These are phyloP conservation scores for Ptyas mucosa DNA, from an alignment of 2,113 vertebrate genomes.

Conservation along the genomic window DNA sequence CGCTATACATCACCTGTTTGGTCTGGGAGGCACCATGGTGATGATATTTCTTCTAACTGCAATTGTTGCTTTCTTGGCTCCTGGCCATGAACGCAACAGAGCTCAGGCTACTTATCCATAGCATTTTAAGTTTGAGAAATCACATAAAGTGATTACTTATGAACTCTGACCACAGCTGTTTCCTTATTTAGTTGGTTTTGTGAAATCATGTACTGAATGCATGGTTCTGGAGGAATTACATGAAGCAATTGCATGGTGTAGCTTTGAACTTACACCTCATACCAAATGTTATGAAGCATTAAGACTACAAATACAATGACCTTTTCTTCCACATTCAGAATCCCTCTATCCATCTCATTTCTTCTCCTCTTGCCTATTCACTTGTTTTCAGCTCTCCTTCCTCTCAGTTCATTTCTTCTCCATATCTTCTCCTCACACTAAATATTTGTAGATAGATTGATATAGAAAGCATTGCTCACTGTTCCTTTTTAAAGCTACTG, in stretches of 20 bases:
- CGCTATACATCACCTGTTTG: background rate
- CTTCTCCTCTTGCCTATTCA: background rate
- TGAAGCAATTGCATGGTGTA: background rate
- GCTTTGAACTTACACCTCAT: background rate
- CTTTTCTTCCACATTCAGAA: background rate
- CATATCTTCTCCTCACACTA: background rate
- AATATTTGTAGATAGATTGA: background rate
- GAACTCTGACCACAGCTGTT: background rate
- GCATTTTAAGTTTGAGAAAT: background rate
- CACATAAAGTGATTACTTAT: background rate
- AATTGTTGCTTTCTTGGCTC: background rate
- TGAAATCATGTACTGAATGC: background rate
- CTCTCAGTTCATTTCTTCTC: background rate
- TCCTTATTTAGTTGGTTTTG: background rate
- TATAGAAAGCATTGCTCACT: background rate
- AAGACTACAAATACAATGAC: background rate
- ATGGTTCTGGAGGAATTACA: background rate
- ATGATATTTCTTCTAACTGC: background rate
- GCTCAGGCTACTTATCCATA: background rate
- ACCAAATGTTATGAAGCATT: background rate
- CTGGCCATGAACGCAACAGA: background rate
- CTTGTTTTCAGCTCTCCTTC: background rate
- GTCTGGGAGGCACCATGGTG: background rate
- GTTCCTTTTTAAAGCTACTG: background rate
- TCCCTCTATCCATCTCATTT: background rate